Evolutionary conservation across 2,888 invertebrate species (phyloP).

Genomic region (Smittia sp.): DNA sequence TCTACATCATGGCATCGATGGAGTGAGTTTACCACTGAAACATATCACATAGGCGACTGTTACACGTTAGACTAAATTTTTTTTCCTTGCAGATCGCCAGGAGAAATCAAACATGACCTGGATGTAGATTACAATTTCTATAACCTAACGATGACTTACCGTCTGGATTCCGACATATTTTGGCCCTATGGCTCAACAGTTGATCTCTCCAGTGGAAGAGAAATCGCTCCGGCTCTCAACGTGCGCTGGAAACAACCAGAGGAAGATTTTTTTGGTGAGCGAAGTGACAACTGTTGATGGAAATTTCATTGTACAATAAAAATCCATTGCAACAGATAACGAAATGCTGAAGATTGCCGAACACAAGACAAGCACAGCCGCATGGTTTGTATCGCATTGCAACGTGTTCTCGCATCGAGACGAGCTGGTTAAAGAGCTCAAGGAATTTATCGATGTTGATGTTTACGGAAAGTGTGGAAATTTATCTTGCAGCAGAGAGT

Average conservation of each 20-base stretch:
- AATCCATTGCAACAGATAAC: neutral
- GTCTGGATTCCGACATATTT: conserved; percentile 56
- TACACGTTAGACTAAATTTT: too few species aligned
- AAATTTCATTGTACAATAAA: neutral
- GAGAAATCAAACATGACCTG: conserved; percentile 50
- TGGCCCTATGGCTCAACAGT: conserved; percentile 53
- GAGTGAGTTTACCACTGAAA: neutral
- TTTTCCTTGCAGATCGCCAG: conserved; percentile 46
- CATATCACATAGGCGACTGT: too few species aligned
- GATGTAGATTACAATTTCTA: conserved; percentile 54
- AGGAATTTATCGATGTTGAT: conserved; percentile 59
- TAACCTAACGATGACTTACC: conserved; percentile 60
- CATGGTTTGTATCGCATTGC: conserved; percentile 61
- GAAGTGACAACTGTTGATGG: too few species aligned
- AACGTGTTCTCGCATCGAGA: conserved; percentile 54
- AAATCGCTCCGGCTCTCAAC: conserved; percentile 47
- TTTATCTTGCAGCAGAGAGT: conserved; percentile 47
- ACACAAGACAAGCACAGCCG: conserved; percentile 53
- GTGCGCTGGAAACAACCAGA: conserved; percentile 49
- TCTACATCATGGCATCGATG: conserved; percentile 53
- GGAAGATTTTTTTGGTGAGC: conserved; percentile 44
- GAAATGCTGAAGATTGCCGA: neutral
- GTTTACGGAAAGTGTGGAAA: conserved; percentile 63
- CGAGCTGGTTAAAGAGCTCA: conserved; percentile 54
- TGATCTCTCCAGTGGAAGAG: conserved; percentile 46